Percentiles rank a stretch among this genome's conserved stretches.
phyloP scores from a whole-genome alignment of 1,140 invertebrate genomes.

The Solen grandis region DNA sequence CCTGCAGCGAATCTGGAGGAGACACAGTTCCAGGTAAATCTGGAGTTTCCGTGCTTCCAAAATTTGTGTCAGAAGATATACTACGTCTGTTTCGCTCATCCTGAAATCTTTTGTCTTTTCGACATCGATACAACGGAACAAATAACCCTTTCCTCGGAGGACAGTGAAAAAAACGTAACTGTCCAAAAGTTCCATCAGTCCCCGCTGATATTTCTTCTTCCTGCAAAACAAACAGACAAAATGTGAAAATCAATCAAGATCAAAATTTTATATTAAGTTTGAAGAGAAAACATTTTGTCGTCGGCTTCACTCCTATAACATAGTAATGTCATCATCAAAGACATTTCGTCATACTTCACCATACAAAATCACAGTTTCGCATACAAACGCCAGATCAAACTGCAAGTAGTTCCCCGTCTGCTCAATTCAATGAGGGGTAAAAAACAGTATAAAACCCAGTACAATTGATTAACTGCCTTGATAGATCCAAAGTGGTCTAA shows the following conservation, averaged over 20 bases:
- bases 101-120: conserved; percentile 89
- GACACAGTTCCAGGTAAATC: conserved; percentile 89
- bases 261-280: too few relatives aligned
- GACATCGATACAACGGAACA: conserved; percentile 88
- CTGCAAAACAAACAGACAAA: conserved; percentile 81
- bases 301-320: too few relatives aligned
- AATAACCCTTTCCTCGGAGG: conserved; percentile 88
- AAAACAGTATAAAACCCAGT: too few relatives aligned
- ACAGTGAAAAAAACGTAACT: conserved; percentile 87
- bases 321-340: too few relatives aligned
- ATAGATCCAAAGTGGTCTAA: too few relatives aligned
- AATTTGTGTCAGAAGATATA: conserved; percentile 66
- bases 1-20: conserved; percentile 83
- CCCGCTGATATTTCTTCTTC: conserved; percentile 88
- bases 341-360: too few relatives aligned
- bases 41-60: conserved; percentile 87
- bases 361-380: too few relatives aligned
- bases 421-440: too few relatives aligned
- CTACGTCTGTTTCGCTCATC: conserved; percentile 51
- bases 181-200: conserved; percentile 89
- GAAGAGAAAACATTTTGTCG: too few relatives aligned
- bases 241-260: conserved; percentile 2
- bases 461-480: too few relatives aligned
- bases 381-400: too few relatives aligned
- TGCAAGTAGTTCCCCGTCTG: too few relatives aligned